A percentile compares a stretch with the other conserved stretches of the same genome.
phyloP scores from a whole-genome alignment of 2,888 invertebrate species.

The Anthophora plumipes region DNA sequence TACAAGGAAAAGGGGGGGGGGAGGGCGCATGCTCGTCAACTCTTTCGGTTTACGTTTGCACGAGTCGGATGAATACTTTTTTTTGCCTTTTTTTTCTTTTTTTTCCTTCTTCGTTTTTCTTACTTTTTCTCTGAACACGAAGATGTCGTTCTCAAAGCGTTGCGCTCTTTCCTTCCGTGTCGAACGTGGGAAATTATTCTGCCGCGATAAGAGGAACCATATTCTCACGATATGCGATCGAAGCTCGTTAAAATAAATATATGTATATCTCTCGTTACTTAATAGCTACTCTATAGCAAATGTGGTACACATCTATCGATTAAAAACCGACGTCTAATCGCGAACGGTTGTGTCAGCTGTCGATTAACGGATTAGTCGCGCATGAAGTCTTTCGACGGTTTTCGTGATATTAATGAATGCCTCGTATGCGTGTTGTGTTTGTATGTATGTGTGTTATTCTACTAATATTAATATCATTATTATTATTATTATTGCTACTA shows the following conservation, averaged over 20 bases:
- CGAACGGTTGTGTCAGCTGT: conserved; percentile 33
- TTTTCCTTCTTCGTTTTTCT: neutral
- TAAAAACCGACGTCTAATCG: conserved; percentile 27
- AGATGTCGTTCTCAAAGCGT: neutral
- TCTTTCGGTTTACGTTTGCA: neutral
- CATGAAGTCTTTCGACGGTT: conserved; percentile 7
- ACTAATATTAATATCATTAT: neutral
- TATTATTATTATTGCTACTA: conserved; percentile 8
- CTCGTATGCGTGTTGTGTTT: neutral
- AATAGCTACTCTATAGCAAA: conserved; percentile 40
- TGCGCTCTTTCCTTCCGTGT: neutral
- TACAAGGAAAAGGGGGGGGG: too few relatives aligned
- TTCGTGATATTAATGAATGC: conserved; percentile 12
- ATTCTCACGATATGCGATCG: conserved; percentile 27
- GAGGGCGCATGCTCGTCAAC: neutral
- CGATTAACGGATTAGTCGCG: conserved; percentile 26
- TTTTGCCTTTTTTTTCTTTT: neutral
- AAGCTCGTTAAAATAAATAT: conserved; percentile 57
- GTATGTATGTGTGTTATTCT: conserved; percentile 2
- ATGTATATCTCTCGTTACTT: conserved; percentile 47
- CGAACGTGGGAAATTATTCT: conserved; percentile 14
- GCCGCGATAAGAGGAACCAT: conserved; percentile 21
- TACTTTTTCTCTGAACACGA: neutral
- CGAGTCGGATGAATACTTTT: neutral
- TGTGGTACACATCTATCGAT: conserved; percentile 26